Base-by-base conservation (phyloP, 2,888 invertebrate species). In the Palloptera scutellata region DNA sequence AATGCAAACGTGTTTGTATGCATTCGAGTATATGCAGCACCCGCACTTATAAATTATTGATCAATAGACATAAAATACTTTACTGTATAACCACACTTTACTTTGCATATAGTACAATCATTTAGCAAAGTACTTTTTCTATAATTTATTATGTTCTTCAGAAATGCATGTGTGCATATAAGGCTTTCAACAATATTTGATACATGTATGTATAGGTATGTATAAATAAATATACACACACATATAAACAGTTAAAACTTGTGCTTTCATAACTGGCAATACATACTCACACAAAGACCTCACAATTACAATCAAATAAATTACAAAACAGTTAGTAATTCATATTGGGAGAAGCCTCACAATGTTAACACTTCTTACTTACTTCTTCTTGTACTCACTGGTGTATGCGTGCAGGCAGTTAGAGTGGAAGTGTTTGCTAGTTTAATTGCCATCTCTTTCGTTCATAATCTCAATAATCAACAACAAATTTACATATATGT, bases 291-390 rank as follows among this genome's bases (percentile, higher is more conserved):
- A 30, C 30, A 30, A 30, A 30, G 30, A 30, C 2, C 2, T 4
- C 17, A 53, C 53, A 53, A 53, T 53, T 19, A 53, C 53, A 53
- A 53, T 53, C 53, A 53, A 53, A 53, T 53, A 53, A 53, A 53
- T 53, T 53, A 53, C 53, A 53, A 53, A 53, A 53, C 53, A 53
- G 4, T 53, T 53, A 53, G 17, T 53, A 53, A 53, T 53, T 53
- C 53, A 53, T 19, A 53, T 53, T 15, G 51, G 15, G 51, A 13
- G 13, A 48, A 48, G 51, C 13, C 13, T 15, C 13, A 48, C 51
- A 48, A 4, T 48, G 15, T 48, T 3, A 4, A 48, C 51, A 30
- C 30, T 30, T n/a, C 51, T n/a, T 15, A 48, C 15, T 48, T 48
- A 48, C 51, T n/a, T 15, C 13, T 48, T 4, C 51, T 48, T 48